Conservation (phyloP, 2,888 invertebrate genomes). For the Cephalotes varians region DNA sequence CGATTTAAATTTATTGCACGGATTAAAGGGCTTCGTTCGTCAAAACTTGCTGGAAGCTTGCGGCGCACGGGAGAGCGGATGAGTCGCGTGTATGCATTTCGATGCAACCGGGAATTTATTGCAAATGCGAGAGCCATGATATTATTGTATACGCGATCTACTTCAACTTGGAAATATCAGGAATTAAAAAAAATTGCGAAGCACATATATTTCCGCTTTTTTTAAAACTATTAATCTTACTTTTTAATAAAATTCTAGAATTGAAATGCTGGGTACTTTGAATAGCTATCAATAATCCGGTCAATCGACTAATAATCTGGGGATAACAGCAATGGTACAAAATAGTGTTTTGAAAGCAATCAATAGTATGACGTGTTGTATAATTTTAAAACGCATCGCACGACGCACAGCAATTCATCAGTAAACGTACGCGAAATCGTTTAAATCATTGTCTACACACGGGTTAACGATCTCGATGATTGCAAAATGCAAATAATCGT, state of each 20-base stretch:
- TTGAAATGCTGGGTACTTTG: background rate
- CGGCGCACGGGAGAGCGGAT: background rate
- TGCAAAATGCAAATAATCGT: constrained; percentile 21
- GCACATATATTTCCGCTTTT: background rate
- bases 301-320: background rate
- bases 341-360: background rate
- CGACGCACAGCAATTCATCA: background rate
- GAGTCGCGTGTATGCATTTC: constrained; percentile 28
- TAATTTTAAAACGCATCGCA: constrained; percentile 14
- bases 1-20: constrained; percentile 53
- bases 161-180: constrained; percentile 8
- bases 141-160: constrained; percentile 1
- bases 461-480: constrained; percentile 10
- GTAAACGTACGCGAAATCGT: background rate
- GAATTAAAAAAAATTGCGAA: background rate
- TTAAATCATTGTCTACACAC: constrained; percentile 11
- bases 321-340: background rate
- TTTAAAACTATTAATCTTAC: background rate
- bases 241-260: background rate
- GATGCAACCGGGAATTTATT: constrained; percentile 37
- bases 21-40: constrained; percentile 51
- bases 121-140: constrained; percentile 15
- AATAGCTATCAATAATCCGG: background rate
- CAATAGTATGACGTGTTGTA: background rate
- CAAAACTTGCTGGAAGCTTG: constrained; percentile 49